These are phyloP conservation scores for Phymanthus crucifer DNA, from an alignment of 92 coral and sea anemone genomes.

Conservation along the genomic window DNA sequence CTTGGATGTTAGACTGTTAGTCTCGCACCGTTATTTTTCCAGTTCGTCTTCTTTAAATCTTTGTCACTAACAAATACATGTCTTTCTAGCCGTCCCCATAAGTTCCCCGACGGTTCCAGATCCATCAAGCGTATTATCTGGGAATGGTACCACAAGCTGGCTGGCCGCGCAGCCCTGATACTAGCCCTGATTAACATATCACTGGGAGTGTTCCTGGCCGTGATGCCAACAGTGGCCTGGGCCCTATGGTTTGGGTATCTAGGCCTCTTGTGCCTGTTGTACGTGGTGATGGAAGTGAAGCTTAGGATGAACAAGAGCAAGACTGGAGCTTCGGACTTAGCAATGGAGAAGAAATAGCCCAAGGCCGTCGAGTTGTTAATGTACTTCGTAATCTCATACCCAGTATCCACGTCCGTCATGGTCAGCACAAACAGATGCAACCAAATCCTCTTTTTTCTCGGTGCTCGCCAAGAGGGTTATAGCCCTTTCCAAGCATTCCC, in stretches of 20 bases:
- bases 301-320: constrained; percentile 23
- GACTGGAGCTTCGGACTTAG: constrained; percentile 15
- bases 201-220: constrained; percentile 88
- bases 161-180: constrained; percentile 78
- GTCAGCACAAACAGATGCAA: too few species aligned
- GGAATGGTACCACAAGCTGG: constrained; percentile 83
- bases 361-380: not conserved
- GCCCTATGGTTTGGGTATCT: constrained; percentile 84
- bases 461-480: too few species aligned
- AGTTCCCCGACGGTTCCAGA: constrained; percentile 65
- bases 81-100: constrained; percentile 86
- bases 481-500: too few species aligned
- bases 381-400: too few species aligned
- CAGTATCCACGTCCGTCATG: too few species aligned
- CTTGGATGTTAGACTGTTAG: not conserved
- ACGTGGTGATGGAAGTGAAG: constrained; percentile 74
- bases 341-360: constrained; percentile 9
- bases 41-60: not conserved
- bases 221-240: constrained; percentile 84
- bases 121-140: constrained; percentile 71
- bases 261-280: constrained; percentile 49
- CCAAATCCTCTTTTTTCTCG: too few species aligned
- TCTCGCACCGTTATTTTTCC: too few species aligned
- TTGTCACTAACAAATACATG: not conserved
- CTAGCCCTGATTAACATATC: constrained; percentile 94